phyloP scores from a whole-genome alignment of 2,797 vertebrate genomes.

The Cygnus olor region DNA sequence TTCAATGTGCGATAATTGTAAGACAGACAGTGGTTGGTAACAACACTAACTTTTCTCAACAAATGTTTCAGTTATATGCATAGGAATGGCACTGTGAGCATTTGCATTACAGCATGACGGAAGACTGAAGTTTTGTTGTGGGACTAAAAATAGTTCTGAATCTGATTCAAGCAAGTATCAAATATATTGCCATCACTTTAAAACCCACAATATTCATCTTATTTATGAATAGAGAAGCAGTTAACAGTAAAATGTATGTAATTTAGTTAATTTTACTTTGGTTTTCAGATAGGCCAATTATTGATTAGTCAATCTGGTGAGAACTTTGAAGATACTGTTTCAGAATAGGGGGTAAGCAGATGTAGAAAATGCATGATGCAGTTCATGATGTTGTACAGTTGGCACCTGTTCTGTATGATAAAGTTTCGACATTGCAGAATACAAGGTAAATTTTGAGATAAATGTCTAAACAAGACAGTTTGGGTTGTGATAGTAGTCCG shows the following conservation, averaged over 20 bases:
- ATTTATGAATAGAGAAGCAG: not conserved
- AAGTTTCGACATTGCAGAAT: not conserved
- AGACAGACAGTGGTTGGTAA: not conserved
- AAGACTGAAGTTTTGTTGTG: not conserved
- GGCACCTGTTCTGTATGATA: not conserved
- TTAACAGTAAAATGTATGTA: not conserved
- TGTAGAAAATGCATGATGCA: not conserved
- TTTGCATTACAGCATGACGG: not conserved
- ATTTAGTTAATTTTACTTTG: not conserved
- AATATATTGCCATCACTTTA: fast-evolving
- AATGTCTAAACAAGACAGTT: not conserved
- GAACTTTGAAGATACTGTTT: not conserved
- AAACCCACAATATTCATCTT: not conserved
- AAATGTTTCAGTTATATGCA: not conserved
- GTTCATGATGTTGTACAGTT: not conserved
- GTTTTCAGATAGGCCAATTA: not conserved
- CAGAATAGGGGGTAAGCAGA: not conserved
- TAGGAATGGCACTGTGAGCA: not conserved
- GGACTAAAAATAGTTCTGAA: not conserved
- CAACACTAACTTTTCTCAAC: not conserved
- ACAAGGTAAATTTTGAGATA: not conserved
- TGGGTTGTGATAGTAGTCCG: not conserved
- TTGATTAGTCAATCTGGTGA: not conserved
- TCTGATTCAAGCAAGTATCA: not conserved
- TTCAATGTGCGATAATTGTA: not conserved